Evolutionary conservation across 1,140 invertebrate species (phyloP), one percentile per base, ranked within the genome.

Genomic region (Batillaria attramentaria): DNA sequence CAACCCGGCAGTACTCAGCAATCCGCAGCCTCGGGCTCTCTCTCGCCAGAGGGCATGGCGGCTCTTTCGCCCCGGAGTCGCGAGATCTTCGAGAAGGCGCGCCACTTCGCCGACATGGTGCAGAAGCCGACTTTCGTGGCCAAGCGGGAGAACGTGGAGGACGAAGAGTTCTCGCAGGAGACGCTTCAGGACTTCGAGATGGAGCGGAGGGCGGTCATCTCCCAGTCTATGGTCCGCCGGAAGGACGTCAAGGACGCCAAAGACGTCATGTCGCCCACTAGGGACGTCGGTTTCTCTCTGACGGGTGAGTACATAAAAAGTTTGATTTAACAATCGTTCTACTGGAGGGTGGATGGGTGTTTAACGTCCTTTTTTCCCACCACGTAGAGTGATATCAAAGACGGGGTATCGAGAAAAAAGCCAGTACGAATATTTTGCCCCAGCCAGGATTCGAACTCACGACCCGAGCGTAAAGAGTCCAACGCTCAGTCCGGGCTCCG

Each of bases 91-190:
- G 79, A 76, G n/a, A 84, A 83, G 50, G 83, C 83, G 4, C 79
- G 80, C 37, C 80, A 82, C 35, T 86, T 86, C 79, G 85, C 85
- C 35, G 85, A 86, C n/a, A 82, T 77, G 65, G 85, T 86, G 13
- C 85, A 86, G 76, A 83, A 81, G 54, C 84, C 84, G n/a, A 84
- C 77, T 46, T 74, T 81, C n/a, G 78, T 79, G 72, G 78, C 81
- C 46, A 83, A 80, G 77, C 65, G 80, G 28, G 81, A 84, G 69
- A 35, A 35, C 8, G 16, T 39, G 43, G 50, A 37, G 35, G 57
- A 43, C 20, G 79, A 82, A 6, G 80, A 83, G 4, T 60, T 83
- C 1, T 43, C 72, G 18, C 79, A 82, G 65, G 80, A 83, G 62
- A 75, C 37, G 3, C 78, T 84, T 6, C 77, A 84, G 37, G 78